phyloP scores from a whole-genome alignment of 2,797 vertebrate species.

The Sarcophilus harrisii region DNA sequence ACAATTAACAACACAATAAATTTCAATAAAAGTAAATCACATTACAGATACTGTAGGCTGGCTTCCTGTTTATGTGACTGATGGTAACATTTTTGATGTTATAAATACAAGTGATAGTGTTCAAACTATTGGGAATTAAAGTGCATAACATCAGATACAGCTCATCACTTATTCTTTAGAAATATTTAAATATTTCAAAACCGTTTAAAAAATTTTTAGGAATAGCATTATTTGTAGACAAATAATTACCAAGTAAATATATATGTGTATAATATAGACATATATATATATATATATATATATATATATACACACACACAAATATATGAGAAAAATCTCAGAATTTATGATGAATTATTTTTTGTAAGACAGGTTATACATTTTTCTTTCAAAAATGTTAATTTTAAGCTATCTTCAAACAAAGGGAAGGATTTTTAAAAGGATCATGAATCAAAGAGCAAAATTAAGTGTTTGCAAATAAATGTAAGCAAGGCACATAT shows the following conservation, averaged over 20 bases:
- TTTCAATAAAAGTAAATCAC: constrained; percentile 77
- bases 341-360: constrained; percentile 67
- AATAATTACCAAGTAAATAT: constrained; percentile 68
- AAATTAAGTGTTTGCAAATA: neutral
- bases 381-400: constrained; percentile 69
- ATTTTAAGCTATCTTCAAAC: neutral
- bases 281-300: too few species aligned
- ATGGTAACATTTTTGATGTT: constrained; percentile 79
- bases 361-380: constrained; percentile 71
- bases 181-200: constrained; percentile 77
- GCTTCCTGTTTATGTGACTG: constrained; percentile 76
- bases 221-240: constrained; percentile 71
- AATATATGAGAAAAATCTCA: constrained; percentile 52
- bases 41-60: constrained; percentile 73
- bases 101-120: constrained; percentile 82
- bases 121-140: constrained; percentile 77
- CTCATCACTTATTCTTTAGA: constrained; percentile 74
- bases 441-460: constrained; percentile 18
- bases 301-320: too few species aligned
- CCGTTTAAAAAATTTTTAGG: constrained; percentile 70
- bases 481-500: neutral
- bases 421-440: constrained; percentile 1
- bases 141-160: constrained; percentile 76
- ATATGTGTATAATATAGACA: too few species aligned
- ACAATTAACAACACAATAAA: constrained; percentile 74